Percentiles rank a stretch among this genome's conserved stretches.
Evolutionary conservation across 2,797 vertebrate genomes (phyloP).

Genomic region (Paramormyrops hopkinsi): DNA sequence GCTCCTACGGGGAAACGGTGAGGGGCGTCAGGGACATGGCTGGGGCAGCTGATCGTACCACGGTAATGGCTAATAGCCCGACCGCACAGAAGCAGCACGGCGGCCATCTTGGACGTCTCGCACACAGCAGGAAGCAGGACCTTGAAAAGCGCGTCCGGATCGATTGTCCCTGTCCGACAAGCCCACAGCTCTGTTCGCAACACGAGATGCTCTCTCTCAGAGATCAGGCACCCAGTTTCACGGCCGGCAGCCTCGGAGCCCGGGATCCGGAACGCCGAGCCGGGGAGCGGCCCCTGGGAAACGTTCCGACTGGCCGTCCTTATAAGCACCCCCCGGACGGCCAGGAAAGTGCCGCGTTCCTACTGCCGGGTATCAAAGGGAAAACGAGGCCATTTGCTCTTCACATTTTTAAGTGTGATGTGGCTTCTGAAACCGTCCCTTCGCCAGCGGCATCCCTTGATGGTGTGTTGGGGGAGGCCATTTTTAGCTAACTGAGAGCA

Average conservation of each 20-base stretch:
- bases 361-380: neutral
- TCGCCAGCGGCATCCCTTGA: neutral
- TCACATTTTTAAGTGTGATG: neutral
- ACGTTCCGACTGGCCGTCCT: neutral
- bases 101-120: neutral
- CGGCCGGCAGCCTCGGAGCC: neutral
- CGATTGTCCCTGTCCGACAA: neutral
- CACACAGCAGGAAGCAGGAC: neutral
- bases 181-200: neutral
- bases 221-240: neutral
- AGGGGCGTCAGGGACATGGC: neutral
- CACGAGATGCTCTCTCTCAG: neutral
- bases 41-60: neutral
- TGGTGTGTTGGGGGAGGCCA: neutral
- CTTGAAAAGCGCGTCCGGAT: neutral
- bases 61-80: neutral
- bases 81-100: neutral
- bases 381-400: neutral
- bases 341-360: neutral
- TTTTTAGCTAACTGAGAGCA: neutral
- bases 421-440: neutral
- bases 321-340: neutral
- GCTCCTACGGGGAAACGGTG: conserved; percentile 56
- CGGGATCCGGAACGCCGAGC: neutral
- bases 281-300: neutral